Evolutionary conservation across 1,140 invertebrate genomes (phyloP), one percentile per base, ranked within the genome.

Genomic region (Tribolium madens): DNA sequence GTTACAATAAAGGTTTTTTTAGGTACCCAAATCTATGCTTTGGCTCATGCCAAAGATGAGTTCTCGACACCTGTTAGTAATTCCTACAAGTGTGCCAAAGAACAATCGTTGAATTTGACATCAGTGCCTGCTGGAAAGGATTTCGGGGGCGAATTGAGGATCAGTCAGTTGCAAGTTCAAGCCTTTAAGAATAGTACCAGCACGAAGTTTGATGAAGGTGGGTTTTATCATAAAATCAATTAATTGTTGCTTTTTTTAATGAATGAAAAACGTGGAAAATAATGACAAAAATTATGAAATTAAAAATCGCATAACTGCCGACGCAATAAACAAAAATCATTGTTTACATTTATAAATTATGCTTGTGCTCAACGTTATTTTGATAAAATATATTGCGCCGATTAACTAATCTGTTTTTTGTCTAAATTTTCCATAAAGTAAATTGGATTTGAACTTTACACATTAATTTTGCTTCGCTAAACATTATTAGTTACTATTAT

Each of bases 161-260:
- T 93, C 7, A 86, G 87, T n/a, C 83, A 90, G 79, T 85, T 94
- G 9, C 92, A 93, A 82, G 89, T 92, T 76, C 91, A 94, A 86
- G 93, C 93, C n/a, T 95, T 93, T 88, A 88, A 88, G 74, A 84
- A 80, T 6, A 83, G 85, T 1, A 86, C 86, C 46, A 84, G 84
- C 12, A 83, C 81, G 0, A 74, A 78, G 0, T 92, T 92, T 84
- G 88, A 87, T 76, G 81, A 86, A 79, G 89, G 91, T 92, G 84
- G 87, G 77, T 80, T n/a, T n/a, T n/a, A n/a, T n/a, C n/a, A n/a
- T n/a, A n/a, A n/a, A n/a, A n/a, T n/a, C n/a, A n/a, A n/a, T n/a
- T n/a, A n/a, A n/a, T n/a, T n/a, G n/a, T n/a, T n/a, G n/a, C n/a
- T n/a, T n/a, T n/a, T n/a, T n/a, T n/a, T n/a, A n/a, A n/a, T n/a